phyloP scores from a whole-genome alignment of 2,797 vertebrate genomes.

The Poeciliopsis turneri region DNA sequence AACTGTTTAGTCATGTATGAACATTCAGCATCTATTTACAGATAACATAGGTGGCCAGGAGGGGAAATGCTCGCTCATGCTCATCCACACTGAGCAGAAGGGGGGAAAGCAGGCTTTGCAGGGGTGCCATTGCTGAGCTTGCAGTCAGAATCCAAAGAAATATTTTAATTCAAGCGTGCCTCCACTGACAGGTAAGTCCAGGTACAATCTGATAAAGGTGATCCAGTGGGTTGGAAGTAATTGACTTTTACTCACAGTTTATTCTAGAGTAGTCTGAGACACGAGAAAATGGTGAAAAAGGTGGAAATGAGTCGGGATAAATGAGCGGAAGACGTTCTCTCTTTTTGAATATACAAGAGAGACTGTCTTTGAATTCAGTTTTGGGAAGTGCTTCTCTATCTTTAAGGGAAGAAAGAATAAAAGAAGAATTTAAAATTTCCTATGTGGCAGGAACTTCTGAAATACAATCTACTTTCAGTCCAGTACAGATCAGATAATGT shows the following conservation, averaged over 20 bases:
- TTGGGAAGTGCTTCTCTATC: not conserved
- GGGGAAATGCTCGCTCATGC: slow-evolving; percentile 4
- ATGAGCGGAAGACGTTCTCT: not conserved
- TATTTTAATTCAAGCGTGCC: not conserved
- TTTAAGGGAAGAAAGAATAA: not conserved
- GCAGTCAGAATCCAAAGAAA: not conserved
- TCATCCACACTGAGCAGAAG: not conserved
- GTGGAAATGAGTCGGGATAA: not conserved
- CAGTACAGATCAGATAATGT: not conserved
- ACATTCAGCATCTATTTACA: slow-evolving; percentile 2
- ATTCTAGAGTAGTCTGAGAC: not conserved
- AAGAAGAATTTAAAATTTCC: not conserved
- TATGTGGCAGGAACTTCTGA: not conserved
- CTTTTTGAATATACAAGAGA: not conserved
- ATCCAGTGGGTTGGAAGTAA: not conserved
- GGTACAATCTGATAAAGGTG: not conserved
- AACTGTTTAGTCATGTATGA: slow-evolving; percentile 8
- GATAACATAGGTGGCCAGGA: not conserved
- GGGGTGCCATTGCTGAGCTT: slow-evolving; percentile 3
- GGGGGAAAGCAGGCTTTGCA: not conserved
- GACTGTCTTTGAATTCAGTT: not conserved
- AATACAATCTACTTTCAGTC: not conserved
- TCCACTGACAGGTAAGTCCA: not conserved
- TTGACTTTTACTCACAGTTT: not conserved
- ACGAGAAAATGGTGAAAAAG: not conserved